Conservation (phyloP, 2,888 invertebrate genomes). For the Melanostoma mellinum region DNA sequence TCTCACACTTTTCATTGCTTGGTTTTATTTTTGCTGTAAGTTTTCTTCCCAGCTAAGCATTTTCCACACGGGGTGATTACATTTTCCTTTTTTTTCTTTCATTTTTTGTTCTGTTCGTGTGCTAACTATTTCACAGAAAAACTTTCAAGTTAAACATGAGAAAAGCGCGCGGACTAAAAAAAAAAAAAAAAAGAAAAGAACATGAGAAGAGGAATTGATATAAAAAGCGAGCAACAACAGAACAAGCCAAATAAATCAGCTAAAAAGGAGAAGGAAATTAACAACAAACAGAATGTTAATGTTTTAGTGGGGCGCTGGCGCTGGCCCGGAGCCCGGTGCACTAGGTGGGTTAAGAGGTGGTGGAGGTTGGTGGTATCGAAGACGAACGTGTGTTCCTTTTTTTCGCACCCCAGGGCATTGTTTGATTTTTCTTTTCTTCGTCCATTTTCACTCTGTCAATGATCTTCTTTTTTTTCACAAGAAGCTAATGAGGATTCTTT, state of each 20-base stretch:
- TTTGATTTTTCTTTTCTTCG: constrained; percentile 28
- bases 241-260: constrained; percentile 29
- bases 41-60: constrained; percentile 28
- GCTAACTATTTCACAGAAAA: constrained; percentile 43
- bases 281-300: constrained; percentile 45
- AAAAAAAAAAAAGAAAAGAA: constrained; percentile 16
- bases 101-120: constrained; percentile 1
- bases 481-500: constrained; percentile 32
- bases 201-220: no score
- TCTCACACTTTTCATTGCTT: constrained; percentile 41
- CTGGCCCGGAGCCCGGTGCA: not conserved
- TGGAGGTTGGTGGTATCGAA: constrained; percentile 9
- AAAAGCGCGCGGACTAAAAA: not conserved
- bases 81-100: constrained; percentile 10
- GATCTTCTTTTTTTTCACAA: not conserved
- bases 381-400: constrained; percentile 1
- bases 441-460: constrained; percentile 30
- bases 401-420: constrained; percentile 1
- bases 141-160: constrained; percentile 20
- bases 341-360: not conserved
- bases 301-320: not conserved
- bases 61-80: constrained; percentile 47
- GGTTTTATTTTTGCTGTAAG: constrained; percentile 6
- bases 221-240: not conserved
- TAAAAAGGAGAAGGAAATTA: constrained; percentile 46